Evolutionary conservation across 1,140 invertebrate species (phyloP), one percentile per base, ranked within the genome.

Genomic region (Sminthurides bifidus): DNA sequence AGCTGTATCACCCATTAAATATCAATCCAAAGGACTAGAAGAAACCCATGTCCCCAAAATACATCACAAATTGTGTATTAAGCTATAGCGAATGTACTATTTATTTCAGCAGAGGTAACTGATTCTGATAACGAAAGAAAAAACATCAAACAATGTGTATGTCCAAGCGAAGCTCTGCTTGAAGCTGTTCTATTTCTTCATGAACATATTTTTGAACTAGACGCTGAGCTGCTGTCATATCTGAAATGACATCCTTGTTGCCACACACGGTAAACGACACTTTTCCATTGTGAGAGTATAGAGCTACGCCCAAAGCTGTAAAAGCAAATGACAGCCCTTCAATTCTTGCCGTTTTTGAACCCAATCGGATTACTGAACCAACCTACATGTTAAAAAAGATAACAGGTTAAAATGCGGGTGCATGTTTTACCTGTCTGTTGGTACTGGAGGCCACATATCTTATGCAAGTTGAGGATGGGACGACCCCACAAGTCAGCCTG

Each of bases 231-330:
- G 24, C 33, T 19, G 30, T 45, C 50, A 52, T 48, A 23, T 38
- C n/a, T 17, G 29, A 17, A 2, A 56, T 37, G 12, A 60, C 38
- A 30, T 60, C 54, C 14, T 48, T 52, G 26, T 48, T 61, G 2
- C 54, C 59, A 19, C 44, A 21, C 2, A 61, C 12, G n/a, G 48
- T 45, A 27, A 57, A 30, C n/a, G 56, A 54, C 4, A 61, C 12
- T 30, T 56, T 35, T 15, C 35, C 51, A 1, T 56, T 52, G 33
- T 61, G 59, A 3, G 59, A 61, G 17, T 10, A 48, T 17, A 52
- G 50, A 5, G 55, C 59, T 21, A 50, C 59, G 37, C 50, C 52
- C 4, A 61, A 23, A 30, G 55, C 59, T 56, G 37, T 21, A 55
- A 55, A 0, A 15, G 14, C 26, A 38, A 53, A 52, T 15, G 17